Evolutionary conservation across 2,797 vertebrate genomes (phyloP).

Genomic region (Calcarius lapponicus): DNA sequence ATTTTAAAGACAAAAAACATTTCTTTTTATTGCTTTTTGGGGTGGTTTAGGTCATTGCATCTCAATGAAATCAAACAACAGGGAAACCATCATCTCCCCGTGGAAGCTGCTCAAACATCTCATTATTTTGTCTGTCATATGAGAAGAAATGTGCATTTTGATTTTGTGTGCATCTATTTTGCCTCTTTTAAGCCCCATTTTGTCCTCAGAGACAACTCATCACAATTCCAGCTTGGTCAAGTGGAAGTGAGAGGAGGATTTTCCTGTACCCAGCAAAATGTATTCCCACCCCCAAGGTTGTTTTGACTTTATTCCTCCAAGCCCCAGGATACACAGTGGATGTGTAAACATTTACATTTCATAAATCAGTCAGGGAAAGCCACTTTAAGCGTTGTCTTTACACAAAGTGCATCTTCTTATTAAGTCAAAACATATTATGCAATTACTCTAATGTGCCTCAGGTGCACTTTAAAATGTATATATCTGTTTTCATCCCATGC

Average conservation of each 20-base stretch:
- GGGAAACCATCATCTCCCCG: neutral
- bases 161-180: neutral
- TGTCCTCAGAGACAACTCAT: neutral
- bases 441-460: conserved; percentile 14
- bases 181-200: neutral
- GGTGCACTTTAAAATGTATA: conserved; percentile 44
- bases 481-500: neutral
- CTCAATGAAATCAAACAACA: neutral
- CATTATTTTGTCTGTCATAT: neutral
- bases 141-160: neutral
- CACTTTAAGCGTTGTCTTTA: neutral
- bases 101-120: neutral
- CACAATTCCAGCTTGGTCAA: neutral
- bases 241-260: neutral
- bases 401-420: conserved; percentile 33
- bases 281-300: neutral
- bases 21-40: neutral
- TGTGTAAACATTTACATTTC: conserved; percentile 59
- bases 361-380: conserved; percentile 25
- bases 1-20: neutral
- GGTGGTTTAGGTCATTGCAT: neutral
- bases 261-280: neutral
- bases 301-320: conserved; percentile 3
- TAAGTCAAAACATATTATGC: conserved; percentile 51
- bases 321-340: neutral